Evolutionary conservation across 2,888 invertebrate species (phyloP), one percentile per base, ranked within the genome.

Genomic region (Oxystoma pomonae): DNA sequence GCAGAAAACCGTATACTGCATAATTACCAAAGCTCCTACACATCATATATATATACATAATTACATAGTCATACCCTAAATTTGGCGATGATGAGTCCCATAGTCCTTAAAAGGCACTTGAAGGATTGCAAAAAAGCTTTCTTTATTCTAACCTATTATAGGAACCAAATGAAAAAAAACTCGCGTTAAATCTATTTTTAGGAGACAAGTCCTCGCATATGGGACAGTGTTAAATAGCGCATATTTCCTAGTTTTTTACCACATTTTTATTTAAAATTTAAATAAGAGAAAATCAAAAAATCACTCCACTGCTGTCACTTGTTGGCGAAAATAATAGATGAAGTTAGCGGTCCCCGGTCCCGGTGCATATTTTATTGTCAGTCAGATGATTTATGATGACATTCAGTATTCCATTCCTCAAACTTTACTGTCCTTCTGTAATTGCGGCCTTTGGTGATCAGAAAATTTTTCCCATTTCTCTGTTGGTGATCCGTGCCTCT

Each of bases 81-180:
- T 82, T 86, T 87, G 68, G 86, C 86, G 78, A 87, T 81, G 70
- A 89, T 83, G 65, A 85, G 80, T 69, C 89, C 89, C 89, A 89
- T 89, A 74, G 71, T 72, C 35, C 35, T 35, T 7, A 35, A 35
- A 35, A 35, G 35, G 12, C 35, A 35, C 35, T 35, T 3, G 3
- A 35, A 12, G 5, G 12, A 35, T 7, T 12, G 5, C 35, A 35
- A 35, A 35, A 35, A 35, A 35, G 35, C 35, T 12, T 35, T 12
- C 35, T 35, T 35, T 12, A 7, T 35, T 35, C 35, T 35, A 35
- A 35, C 35, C 35, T 35, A 35, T 7, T 35, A 3, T 35, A 12
- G 35, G 5, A 3, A 12, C 35, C 35, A 7, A 7, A 7, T 35
- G 35, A 35, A 35, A 7, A 35, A n/a, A n/a, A n/a, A n/a, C n/a